These are phyloP conservation scores for Bembecia ichneumoniformis DNA, from an alignment of 2,888 invertebrate genomes.

Conservation along the genomic window DNA sequence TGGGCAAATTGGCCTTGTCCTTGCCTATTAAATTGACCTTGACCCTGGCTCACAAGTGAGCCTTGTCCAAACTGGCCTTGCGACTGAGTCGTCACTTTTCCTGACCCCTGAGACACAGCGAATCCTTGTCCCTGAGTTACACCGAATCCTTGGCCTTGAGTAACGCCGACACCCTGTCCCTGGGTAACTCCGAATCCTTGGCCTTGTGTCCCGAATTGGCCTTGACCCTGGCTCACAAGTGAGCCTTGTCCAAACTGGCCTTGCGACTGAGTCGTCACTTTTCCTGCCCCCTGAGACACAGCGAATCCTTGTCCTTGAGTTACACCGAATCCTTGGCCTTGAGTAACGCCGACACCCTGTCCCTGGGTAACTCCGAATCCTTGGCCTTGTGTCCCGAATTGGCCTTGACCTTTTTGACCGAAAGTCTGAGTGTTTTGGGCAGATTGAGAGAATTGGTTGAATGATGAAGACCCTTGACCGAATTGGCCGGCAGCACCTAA, in stretches of 20 bases:
- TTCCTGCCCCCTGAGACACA: constrained; percentile 1
- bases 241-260: constrained; percentile 1
- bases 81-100: constrained; percentile 3
- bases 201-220: constrained; percentile 1
- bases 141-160: constrained; percentile 10
- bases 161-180: constrained; percentile 10
- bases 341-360: constrained; percentile 4
- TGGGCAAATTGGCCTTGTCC: constrained; percentile 13
- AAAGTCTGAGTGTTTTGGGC: constrained; percentile 4
- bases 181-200: constrained; percentile 4
- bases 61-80: constrained; percentile 11
- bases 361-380: constrained; percentile 5
- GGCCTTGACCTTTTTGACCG: constrained; percentile 7
- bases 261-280: constrained; percentile 2
- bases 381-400: constrained; percentile 6
- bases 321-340: constrained; percentile 4
- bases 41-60: constrained; percentile 4
- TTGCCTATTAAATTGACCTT: constrained; percentile 6
- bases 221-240: constrained; percentile 4
- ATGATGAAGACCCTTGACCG: not conserved
- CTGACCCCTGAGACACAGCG: not conserved
- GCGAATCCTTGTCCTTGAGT: constrained; percentile 9
- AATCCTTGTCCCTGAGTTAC: constrained; percentile 10
- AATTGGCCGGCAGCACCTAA: not conserved
- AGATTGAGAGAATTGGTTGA: constrained; percentile 2